Conservation (phyloP, 2,113 vertebrate genomes). For the Platysteira castanea region DNA sequence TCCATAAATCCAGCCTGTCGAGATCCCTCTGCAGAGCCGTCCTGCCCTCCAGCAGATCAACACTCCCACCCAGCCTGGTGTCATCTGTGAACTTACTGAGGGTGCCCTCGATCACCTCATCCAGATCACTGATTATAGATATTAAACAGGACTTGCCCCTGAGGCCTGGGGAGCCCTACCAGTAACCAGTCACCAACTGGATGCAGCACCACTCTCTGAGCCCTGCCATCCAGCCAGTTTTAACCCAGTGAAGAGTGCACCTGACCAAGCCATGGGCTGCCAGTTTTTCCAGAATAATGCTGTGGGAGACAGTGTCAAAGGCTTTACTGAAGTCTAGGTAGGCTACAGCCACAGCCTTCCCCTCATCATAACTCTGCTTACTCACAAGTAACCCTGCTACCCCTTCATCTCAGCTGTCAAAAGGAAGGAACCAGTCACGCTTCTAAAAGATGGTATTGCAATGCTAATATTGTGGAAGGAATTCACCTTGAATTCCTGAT, state of each 20-base stretch:
- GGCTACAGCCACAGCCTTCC: background rate
- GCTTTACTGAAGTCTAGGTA: background rate
- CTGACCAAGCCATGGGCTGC: background rate
- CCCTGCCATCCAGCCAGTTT: background rate
- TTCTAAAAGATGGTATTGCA: background rate
- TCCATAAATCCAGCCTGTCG: background rate
- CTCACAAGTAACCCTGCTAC: background rate
- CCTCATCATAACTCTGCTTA: background rate
- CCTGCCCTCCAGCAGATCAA: background rate
- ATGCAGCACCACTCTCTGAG: background rate
- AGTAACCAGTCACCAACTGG: background rate
- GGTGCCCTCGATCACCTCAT: accelerated
- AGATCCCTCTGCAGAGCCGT: background rate
- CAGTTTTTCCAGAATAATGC: background rate
- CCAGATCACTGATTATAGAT: background rate
- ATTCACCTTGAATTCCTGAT: background rate
- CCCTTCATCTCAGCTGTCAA: background rate
- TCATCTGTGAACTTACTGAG: background rate
- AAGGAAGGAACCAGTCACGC: background rate
- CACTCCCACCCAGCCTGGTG: background rate
- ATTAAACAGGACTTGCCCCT: background rate
- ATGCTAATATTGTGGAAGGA: background rate
- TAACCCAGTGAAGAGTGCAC: background rate
- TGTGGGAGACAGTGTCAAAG: background rate
- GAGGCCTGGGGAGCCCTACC: background rate